These are phyloP conservation scores for Cephus pulcher DNA, from an alignment of 2,888 invertebrate species.

Conservation along the genomic window DNA sequence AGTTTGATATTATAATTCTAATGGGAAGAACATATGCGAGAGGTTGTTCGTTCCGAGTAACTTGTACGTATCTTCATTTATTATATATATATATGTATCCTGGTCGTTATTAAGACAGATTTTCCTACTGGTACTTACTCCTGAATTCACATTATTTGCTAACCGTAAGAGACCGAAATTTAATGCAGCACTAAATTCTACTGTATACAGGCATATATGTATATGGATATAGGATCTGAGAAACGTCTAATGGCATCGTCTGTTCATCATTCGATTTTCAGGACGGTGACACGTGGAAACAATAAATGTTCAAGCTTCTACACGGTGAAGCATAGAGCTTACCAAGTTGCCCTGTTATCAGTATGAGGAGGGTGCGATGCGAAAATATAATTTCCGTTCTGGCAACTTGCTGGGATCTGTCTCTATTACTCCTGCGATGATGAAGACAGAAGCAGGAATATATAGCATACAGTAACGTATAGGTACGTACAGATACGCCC, in stretches of 20 bases:
- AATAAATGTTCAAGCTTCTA: background rate
- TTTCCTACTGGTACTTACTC: background rate
- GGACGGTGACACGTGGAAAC: constrained; percentile 2
- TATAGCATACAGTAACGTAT: background rate
- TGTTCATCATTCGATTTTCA: background rate
- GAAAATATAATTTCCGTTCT: constrained; percentile 49
- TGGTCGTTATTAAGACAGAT: constrained; percentile 3
- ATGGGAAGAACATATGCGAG: background rate
- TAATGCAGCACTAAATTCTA: background rate
- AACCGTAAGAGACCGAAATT: background rate
- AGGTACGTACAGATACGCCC: background rate
- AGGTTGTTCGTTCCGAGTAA: background rate
- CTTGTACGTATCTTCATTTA: background rate
- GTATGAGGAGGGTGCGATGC: constrained; percentile 24
- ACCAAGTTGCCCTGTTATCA: constrained; percentile 35
- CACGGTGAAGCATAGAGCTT: constrained; percentile 11
- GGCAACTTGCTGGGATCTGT: constrained; percentile 34
- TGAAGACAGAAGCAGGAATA: constrained; percentile 11
- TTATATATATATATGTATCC: background rate
- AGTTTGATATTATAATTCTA: background rate
- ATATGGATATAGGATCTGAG: background rate
- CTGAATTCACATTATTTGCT: background rate
- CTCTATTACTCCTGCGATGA: constrained; percentile 35
- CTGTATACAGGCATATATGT: background rate
- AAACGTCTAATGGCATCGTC: background rate